Conservation (phyloP, 2,113 vertebrate genomes). For the Psephotus haematonotus region DNA sequence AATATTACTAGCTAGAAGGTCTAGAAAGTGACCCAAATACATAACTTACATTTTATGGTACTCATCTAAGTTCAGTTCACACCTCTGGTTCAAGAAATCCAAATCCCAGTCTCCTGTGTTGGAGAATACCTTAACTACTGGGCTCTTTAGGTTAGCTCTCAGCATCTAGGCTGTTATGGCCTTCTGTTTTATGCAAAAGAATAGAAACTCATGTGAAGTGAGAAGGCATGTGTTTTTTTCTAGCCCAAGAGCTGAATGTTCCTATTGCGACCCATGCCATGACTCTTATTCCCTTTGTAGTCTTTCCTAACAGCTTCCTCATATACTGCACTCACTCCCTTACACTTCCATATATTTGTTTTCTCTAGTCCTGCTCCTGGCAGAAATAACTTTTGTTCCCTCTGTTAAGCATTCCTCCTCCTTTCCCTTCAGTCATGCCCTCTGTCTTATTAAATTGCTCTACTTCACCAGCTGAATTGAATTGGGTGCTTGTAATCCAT, state of each 20-base stretch:
- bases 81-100: not conserved
- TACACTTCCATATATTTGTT: not conserved
- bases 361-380: not conserved
- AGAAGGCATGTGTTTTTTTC: not conserved
- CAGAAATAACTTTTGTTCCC: not conserved
- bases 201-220: not conserved
- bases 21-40: not conserved
- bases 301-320: not conserved
- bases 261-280: not conserved
- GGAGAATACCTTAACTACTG: not conserved
- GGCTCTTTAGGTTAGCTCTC: not conserved
- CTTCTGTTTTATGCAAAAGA: not conserved
- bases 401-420: not conserved
- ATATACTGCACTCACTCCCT: rapidly evolving
- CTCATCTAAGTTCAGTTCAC: not conserved
- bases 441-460: not conserved
- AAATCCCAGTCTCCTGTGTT: not conserved
- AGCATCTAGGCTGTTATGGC: not conserved
- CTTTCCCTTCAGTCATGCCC: not conserved
- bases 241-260: not conserved
- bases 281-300: not conserved
- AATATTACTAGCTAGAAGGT: not conserved
- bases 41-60: not conserved
- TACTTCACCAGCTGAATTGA: not conserved
- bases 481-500: not conserved